Evolutionary conservation across 2,888 invertebrate genomes (phyloP).

Genomic region (Ophonus ardosiacus): DNA sequence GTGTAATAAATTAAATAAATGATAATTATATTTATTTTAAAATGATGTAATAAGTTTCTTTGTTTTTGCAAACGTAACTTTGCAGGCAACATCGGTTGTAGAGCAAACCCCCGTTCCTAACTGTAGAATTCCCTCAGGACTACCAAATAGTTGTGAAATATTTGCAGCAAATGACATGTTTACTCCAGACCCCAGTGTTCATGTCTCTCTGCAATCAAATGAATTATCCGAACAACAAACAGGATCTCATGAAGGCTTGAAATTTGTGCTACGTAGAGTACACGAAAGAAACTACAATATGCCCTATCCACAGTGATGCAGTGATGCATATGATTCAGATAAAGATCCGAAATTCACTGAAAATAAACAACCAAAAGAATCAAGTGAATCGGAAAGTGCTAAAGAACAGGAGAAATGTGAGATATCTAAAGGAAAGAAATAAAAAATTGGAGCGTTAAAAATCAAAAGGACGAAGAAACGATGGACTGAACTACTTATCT

Average conservation of each 20-base stretch:
- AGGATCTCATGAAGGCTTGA: not conserved
- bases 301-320: not conserved
- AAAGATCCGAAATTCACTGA: not conserved
- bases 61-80: not conserved
- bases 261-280: not conserved
- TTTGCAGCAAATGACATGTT: not conserved
- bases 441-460: not conserved
- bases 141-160: not conserved
- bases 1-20: not conserved
- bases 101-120: not conserved
- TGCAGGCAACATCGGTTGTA: not conserved
- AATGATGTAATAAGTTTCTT: not conserved
- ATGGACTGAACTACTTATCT: not conserved
- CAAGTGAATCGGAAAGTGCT: not conserved
- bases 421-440: not conserved
- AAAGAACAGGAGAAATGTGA: not conserved
- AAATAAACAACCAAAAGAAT: not conserved
- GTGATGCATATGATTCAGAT: slow-evolving; percentile 10
- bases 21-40: not conserved
- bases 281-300: not conserved
- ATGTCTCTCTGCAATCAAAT: not conserved
- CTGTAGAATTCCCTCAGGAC: not conserved
- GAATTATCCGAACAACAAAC: not conserved
- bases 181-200: not conserved
- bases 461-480: slow-evolving; percentile 3